Conservation (phyloP, 2,113 vertebrate genomes). For the Bubo scandiacus region DNA sequence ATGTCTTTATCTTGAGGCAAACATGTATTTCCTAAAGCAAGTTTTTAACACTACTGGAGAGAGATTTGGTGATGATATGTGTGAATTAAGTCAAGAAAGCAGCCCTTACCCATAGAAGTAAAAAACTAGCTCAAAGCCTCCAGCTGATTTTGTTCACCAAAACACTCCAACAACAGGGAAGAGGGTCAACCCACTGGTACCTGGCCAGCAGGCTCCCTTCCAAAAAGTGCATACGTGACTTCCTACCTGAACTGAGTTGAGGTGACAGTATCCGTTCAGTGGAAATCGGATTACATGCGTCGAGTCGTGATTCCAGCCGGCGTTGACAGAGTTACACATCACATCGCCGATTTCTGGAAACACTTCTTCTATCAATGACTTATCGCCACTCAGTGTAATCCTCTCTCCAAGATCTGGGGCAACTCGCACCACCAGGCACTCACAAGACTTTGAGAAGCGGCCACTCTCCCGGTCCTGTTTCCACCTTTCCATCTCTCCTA, state of each 20-base stretch:
- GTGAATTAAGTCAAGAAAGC: not conserved
- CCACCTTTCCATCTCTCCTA: constrained; percentile 90
- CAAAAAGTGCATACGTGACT: rapidly evolving
- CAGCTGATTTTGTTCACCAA: not conserved
- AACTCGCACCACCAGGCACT: constrained; percentile 90
- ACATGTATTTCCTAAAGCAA: not conserved
- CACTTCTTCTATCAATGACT: constrained; percentile 88
- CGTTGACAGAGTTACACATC: constrained; percentile 85
- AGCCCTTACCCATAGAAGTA: not conserved
- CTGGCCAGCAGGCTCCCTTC: not conserved
- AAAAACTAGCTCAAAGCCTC: not conserved
- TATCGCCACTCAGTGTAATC: constrained; percentile 87
- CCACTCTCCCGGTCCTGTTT: constrained; percentile 82
- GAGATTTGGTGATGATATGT: not conserved
- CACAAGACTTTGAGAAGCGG: constrained; percentile 79
- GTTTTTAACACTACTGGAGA: not conserved
- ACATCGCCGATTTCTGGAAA: constrained; percentile 90
- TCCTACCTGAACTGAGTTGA: constrained; percentile 97
- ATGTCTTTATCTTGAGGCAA: not conserved
- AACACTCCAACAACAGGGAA: not conserved
- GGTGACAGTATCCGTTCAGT: constrained; percentile 89
- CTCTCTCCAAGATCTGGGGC: constrained; percentile 89
- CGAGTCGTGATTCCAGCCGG: constrained; percentile 85
- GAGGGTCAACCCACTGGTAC: not conserved
- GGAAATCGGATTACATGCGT: constrained; percentile 90